Conservation (phyloP, 2,888 invertebrate species). For the Drosophila niveifrons region DNA sequence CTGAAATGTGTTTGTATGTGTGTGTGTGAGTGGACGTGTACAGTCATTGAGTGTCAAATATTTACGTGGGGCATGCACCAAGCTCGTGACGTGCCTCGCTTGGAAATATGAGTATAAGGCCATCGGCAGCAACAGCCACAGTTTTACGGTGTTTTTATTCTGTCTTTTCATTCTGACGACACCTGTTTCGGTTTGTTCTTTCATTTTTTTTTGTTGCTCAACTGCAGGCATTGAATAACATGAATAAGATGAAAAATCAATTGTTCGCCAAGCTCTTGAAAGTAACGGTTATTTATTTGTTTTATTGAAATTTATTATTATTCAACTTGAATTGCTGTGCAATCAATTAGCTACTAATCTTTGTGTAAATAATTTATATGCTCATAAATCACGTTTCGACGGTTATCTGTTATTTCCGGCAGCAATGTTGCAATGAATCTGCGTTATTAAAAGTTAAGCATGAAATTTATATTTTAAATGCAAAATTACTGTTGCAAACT, state of each 20-base stretch:
- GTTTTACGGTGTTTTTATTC: constrained; percentile 32
- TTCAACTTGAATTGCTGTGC: neutral
- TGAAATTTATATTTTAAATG: too few species aligned
- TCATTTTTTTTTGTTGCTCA: neutral
- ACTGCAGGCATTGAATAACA: constrained; percentile 5
- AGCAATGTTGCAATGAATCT: too few species aligned
- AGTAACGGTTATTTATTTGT: neutral
- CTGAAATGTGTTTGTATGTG: constrained; percentile 7
- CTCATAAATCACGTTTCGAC: neutral
- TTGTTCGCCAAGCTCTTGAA: neutral
- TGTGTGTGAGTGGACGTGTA: constrained; percentile 2
- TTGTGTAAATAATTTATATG: neutral
- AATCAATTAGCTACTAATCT: neutral
- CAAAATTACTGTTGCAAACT: neutral
- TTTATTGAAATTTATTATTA: neutral
- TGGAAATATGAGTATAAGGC: constrained; percentile 4
- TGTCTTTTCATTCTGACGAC: constrained; percentile 32
- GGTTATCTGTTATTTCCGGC: neutral
- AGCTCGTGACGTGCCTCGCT: neutral
- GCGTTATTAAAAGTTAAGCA: neutral
- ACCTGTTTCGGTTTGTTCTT: constrained; percentile 17
- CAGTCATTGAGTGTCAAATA: constrained; percentile 41
- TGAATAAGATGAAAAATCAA: constrained; percentile 7
- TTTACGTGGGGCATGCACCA: constrained; percentile 26
- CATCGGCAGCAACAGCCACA: neutral